A percentile compares a stretch with the other conserved stretches of the same genome.
These are phyloP conservation scores for Panopea generosa DNA, from an alignment of 2,888 invertebrate species.

Conservation along the genomic window DNA sequence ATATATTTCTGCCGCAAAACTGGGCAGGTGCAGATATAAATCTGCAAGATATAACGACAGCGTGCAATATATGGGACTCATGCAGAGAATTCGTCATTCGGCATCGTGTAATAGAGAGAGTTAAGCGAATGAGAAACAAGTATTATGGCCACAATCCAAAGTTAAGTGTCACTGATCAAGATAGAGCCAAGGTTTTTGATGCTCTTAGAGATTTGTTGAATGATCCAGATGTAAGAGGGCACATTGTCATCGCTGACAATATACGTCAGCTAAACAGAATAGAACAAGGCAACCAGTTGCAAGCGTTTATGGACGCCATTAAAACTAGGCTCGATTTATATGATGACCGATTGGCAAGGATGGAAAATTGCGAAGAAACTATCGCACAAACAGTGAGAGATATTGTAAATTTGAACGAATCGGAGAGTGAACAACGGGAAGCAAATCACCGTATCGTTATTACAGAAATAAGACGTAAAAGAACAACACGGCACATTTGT, in stretches of 20 bases:
- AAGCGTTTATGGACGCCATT: background rate
- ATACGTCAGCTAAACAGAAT: background rate
- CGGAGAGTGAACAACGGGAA: too few species aligned
- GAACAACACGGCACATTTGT: too few species aligned
- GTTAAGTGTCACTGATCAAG: background rate
- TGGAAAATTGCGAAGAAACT: background rate
- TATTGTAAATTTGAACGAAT: too few species aligned
- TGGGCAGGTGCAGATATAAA: background rate
- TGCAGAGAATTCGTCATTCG: background rate
- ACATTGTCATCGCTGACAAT: background rate
- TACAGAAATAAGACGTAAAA: too few species aligned
- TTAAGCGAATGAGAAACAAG: background rate
- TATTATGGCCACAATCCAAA: background rate
- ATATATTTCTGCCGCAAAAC: background rate
- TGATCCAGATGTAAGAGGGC: background rate
- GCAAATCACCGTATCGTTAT: too few species aligned
- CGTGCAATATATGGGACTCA: background rate
- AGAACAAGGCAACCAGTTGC: background rate
- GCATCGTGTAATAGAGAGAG: background rate
- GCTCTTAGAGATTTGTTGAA: background rate
- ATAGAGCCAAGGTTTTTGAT: background rate
- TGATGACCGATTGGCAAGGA: too few species aligned
- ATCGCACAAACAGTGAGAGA: background rate
- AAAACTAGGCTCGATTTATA: background rate
- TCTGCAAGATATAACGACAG: background rate